Evolutionary conservation across 2,113 vertebrate species (phyloP).

Genomic region (Oreochromis niloticus): DNA sequence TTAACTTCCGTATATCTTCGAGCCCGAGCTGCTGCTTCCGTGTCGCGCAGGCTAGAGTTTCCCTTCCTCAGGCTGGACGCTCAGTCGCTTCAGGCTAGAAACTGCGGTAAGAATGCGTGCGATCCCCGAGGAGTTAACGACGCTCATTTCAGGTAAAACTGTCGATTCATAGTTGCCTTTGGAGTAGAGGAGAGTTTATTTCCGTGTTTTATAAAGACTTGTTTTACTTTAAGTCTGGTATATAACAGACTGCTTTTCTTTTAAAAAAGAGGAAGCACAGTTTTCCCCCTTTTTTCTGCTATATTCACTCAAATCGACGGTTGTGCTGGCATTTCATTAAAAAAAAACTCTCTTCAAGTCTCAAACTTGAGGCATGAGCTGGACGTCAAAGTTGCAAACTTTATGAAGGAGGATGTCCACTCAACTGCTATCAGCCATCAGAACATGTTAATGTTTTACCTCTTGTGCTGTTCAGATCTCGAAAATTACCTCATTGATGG

Average conservation of each 20-base stretch:
- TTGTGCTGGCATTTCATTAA: not conserved
- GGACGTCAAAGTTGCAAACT: not conserved
- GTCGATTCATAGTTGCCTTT: not conserved
- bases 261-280: not conserved
- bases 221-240: not conserved
- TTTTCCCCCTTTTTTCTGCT: not conserved
- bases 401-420: not conserved
- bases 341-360: not conserved
- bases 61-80: not conserved
- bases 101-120: slow-evolving; percentile 44
- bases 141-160: slow-evolving; percentile 70
- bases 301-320: not conserved
- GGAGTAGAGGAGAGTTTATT: not conserved
- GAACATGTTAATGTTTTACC: not conserved
- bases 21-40: slow-evolving; percentile 45
- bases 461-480: slow-evolving; percentile 72
- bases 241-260: not conserved
- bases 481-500: slow-evolving; percentile 81
- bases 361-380: not conserved
- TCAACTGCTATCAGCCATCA: not conserved
- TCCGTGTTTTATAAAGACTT: not conserved
- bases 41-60: not conserved
- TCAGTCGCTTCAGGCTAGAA: not conserved
- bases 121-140: slow-evolving; percentile 67
- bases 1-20: slow-evolving; percentile 57